Base-by-base conservation (phyloP, 2,888 invertebrate genomes). In the Noctua pronuba region DNA sequence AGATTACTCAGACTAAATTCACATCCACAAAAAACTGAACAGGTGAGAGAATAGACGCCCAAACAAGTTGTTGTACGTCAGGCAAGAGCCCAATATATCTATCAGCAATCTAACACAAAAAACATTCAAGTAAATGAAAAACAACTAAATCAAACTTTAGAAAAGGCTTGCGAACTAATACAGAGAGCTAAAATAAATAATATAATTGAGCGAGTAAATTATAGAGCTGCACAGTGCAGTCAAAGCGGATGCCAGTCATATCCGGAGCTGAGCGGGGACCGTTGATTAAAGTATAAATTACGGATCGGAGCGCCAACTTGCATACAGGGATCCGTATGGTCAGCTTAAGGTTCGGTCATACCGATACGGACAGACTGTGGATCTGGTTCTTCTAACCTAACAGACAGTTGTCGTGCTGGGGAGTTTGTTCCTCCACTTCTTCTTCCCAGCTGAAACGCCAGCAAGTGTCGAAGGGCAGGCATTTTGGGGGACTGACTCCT, bases 211-310 rank as follows among this genome's bases (percentile, higher is more conserved):
- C 31, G 60, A 78, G 67, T 82, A 75, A 85, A 86, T 88, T 85
- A 83, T 72, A 86, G 73, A 82, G 80, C 64, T 83, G 79, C 83
- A 84, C 87, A 85, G 73, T 70, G 79, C 67, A 79, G 83, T 91
- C 84, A 87, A 89, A 89, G 85, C 92, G 92, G 92, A 93, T 88
- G 90, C 92, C 91, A 88, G 88, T 92, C 91, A 93, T 92, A 91
- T 93, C 94, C 93, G 92, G 89, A 58, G 80, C 79, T 69, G 86
- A 80, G 81, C 84, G 88, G 79, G 84, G 87, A 85, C 83, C 88
- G 89, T 92, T 93, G 92, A 94, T 94, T 94, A 93, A 93, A 93
- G 91, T 92, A 93, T 92, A 92, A 93, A 93, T 93, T 93, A 93
- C 89, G 71, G 75, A 84, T 79, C 80, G 75, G 64, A 73, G 58